Evolutionary conservation across 2,797 vertebrate genomes (phyloP).

Genomic region (Squalus acanthias): DNA sequence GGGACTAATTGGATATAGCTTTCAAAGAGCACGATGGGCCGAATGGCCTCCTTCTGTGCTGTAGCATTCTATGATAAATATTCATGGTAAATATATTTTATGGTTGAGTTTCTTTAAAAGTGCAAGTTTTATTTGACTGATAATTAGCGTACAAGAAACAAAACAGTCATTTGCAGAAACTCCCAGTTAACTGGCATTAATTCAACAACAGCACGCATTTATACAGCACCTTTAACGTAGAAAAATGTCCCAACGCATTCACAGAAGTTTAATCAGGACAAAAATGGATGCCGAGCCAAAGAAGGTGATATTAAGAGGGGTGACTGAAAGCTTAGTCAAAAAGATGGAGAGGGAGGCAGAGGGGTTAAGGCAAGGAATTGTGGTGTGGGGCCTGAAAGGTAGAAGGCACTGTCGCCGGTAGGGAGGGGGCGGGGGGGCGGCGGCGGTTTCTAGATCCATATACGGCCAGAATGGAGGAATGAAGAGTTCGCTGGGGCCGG

Average conservation of each 20-base stretch:
- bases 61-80: too few species aligned
- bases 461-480: background rate
- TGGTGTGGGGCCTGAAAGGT: background rate
- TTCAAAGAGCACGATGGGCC: too few species aligned
- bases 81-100: too few species aligned
- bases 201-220: background rate
- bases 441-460: background rate
- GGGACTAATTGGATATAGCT: too few species aligned
- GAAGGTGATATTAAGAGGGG: background rate
- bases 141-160: background rate
- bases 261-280: background rate
- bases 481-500: background rate
- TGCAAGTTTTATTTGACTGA: background rate
- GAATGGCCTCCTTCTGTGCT: too few species aligned
- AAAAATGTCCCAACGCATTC: background rate
- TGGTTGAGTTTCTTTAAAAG: too few species aligned
- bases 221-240: background rate
- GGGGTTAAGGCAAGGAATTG: background rate
- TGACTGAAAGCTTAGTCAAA: background rate
- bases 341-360: background rate
- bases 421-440: too few species aligned
- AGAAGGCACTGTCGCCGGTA: background rate
- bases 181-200: background rate
- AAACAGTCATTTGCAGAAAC: background rate
- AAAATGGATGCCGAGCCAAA: background rate